Conservation (phyloP, 2,797 vertebrate genomes). For the Bovichtus variegatus region DNA sequence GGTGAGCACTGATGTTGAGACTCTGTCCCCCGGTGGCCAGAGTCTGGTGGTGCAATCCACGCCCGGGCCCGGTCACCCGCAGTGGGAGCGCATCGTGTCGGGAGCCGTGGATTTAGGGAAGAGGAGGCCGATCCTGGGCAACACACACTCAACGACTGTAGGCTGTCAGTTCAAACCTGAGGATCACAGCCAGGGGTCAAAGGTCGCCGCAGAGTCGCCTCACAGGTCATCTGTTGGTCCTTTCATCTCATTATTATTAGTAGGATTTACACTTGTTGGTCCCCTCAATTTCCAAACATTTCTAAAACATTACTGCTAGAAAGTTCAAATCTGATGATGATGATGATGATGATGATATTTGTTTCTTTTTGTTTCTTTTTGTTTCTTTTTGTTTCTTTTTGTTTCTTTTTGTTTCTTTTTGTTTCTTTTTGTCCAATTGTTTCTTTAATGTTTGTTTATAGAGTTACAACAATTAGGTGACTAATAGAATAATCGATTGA, state of each 20-base stretch:
- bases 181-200: conserved; percentile 57
- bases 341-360: background rate
- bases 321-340: too few relatives aligned
- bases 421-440: background rate
- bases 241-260: background rate
- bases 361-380: too few relatives aligned
- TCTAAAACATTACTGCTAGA: background rate
- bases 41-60: conserved; percentile 68
- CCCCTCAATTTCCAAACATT: too few relatives aligned
- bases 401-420: too few relatives aligned
- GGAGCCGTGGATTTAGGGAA: conserved; percentile 54
- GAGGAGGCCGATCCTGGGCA: conserved; percentile 55
- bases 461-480: too few relatives aligned
- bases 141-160: conserved; percentile 38
- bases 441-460: too few relatives aligned
- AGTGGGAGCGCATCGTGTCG: conserved; percentile 68
- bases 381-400: too few relatives aligned
- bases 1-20: conserved; percentile 51
- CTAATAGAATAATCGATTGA: too few relatives aligned
- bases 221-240: conserved; percentile 56
- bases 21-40: conserved; percentile 44
- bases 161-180: conserved; percentile 68
- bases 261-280: background rate
- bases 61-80: conserved; percentile 60
- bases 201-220: conserved; percentile 57